Base-by-base conservation (phyloP, 2,888 invertebrate genomes). In the Oeneis ivallda region DNA sequence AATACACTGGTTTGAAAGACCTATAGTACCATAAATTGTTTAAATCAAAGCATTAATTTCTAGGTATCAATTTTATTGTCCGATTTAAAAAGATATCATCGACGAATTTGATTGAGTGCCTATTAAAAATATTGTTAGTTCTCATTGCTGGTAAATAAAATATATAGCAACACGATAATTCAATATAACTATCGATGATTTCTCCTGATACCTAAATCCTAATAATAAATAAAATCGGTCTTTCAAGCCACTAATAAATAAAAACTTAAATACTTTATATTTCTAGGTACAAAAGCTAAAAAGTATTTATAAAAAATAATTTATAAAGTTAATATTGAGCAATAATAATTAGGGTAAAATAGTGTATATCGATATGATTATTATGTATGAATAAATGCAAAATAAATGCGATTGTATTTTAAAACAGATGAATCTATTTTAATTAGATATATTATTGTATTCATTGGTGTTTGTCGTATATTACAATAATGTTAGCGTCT, bases 401-500 rank as follows among this genome's bases (percentile, higher is more conserved):
- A 70, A 69, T 83, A 87, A 85, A 87, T 84, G 86, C 84, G 77
- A 77, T 71, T 66, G 13, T 72, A 73, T 75, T 56, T 68, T 68
- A 74, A 70, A 76, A 74, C 68, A 74, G 66, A 70, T 74, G 66
- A 74, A 68, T 79, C 75, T 74, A 73, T 77, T 75, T 59, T 74
- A 65, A 65, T 76, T 78, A 75, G 65, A 70, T 70, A 69, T 74
- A 72, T 71, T 70, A 72, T 75, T 81, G 76, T 81, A 84, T 78
- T 89, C 87, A 89, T 90, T 89, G 89, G 87, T 89, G 83, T 74
- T 73, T 70, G 64, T 67, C 58, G 66, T 74, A 72, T 74, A 65
- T 72, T 72, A 72, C 70, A 72, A 69, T 67, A 74, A 70, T 66
- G 53, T 64, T 66, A 69, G 54, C 65, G 26, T 67, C 65, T 67